Evolutionary conservation across 1,140 invertebrate genomes (phyloP).

Genomic region (Muscidifurax raptorellus): DNA sequence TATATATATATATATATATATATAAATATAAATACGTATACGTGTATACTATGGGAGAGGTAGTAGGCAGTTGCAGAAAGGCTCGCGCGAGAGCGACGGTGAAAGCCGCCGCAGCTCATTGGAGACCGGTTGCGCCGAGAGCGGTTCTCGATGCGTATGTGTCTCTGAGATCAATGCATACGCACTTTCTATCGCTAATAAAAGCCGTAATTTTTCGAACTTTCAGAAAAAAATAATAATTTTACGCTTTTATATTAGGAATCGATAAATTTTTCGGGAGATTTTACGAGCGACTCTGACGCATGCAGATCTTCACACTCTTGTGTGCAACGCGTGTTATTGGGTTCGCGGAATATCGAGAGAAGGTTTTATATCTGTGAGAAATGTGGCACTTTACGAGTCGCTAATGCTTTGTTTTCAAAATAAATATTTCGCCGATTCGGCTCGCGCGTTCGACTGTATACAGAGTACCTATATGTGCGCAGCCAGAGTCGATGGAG

Average conservation of each 20-base stretch:
- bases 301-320: not conserved
- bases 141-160: too few relatives aligned
- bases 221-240: not conserved
- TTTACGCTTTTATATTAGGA: not conserved
- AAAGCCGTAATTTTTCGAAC: not conserved
- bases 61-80: too few relatives aligned
- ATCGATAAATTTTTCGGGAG: not conserved
- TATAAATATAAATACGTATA: too few relatives aligned
- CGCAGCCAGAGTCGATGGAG: constrained; percentile 27
- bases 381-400: constrained; percentile 33
- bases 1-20: too few relatives aligned
- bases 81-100: not conserved
- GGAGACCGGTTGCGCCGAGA: not conserved
- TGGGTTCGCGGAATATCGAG: not conserved
- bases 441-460: not conserved
- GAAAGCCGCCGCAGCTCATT: not conserved
- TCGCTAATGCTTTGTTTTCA: constrained; percentile 40
- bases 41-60: too few relatives aligned
- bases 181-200: not conserved
- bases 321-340: not conserved
- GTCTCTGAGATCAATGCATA: too few relatives aligned
- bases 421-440: constrained; percentile 43
- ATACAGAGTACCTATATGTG: not conserved
- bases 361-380: constrained; percentile 9
- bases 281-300: not conserved